Evolutionary conservation across 2,113 vertebrate genomes (phyloP), one percentile per base, ranked within the genome.

Genomic region (Meriones unguiculatus): DNA sequence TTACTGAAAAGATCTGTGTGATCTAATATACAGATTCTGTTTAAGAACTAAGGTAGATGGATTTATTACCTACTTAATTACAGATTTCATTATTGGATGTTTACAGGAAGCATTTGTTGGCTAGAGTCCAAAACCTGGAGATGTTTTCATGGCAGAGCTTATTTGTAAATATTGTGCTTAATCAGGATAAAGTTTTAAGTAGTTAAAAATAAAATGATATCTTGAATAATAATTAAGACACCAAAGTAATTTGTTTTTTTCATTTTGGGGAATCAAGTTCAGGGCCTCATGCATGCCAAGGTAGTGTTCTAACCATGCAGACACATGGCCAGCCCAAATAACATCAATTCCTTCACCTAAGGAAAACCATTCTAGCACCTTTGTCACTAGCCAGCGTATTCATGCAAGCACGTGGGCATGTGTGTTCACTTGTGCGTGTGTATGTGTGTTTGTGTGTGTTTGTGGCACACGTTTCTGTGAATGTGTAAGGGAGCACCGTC

Each of bases 151-250:
- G 96, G 73, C 95, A 97, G 95, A 97, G 94, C 94, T 98, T 98
- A 98, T 98, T 98, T 98, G 96, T 97, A 98, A 98, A 98, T 93
- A 97, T 98, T 95, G 97, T 98, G 97, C 97, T 98, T 97, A 98
- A 98, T 98, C 95, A 98, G 73, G 32, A 80, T 82, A 97, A 98
- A 98, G 87, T 98, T 98, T 94, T 94, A 94, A 97, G 94, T 28
- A 78, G 96, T 52, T 92, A 94, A 94, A 98, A 98, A 35, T 97
- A 97, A 98, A 98, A 98, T 80, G 81, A 97, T 98, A 97, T 81
- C 96, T 77, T 98, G 97, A 98, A 96, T 0, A 95, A 97, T 97
- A 98, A 97, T 54, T 12, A 87, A 89, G 76, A 38, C 77, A 91
- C 85, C 93, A 86, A 87, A 69, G 64, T 97, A 97, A 93, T 98